A percentile compares a stretch with the other conserved stretches of the same genome.
phyloP scores from a whole-genome alignment of 2,113 vertebrate species.

The Tapirus terrestris region DNA sequence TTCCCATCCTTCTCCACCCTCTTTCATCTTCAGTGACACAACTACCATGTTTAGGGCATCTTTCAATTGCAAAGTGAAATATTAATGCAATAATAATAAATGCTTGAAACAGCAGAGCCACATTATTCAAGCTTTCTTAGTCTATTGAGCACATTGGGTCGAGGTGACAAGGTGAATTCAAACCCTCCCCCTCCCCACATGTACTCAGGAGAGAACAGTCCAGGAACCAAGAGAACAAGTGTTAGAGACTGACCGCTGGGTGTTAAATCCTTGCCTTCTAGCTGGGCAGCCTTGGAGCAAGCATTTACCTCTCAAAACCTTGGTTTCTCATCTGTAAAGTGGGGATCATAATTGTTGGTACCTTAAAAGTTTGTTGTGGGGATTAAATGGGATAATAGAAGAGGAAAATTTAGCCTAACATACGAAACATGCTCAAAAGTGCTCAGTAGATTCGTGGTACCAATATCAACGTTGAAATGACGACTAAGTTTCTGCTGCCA shows the following conservation, averaged over 20 bases:
- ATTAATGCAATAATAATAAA: background rate
- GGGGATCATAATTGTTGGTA: background rate
- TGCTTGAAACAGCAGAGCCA: background rate
- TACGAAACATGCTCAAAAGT: background rate
- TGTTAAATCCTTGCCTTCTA: background rate
- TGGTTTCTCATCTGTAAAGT: background rate
- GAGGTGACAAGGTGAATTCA: rapidly evolving
- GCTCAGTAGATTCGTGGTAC: rapidly evolving
- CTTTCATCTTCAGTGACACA: background rate
- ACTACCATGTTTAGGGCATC: background rate
- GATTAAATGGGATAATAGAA: background rate
- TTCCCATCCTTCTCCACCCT: background rate
- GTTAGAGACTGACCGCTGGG: rapidly evolving
- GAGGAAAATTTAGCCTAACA: background rate
- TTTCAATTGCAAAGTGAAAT: background rate
- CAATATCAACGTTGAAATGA: rapidly evolving
- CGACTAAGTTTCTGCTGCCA: background rate
- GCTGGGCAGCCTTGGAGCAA: background rate
- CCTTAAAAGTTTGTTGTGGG: background rate
- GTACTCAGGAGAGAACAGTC: background rate
- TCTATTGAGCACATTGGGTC: rapidly evolving
- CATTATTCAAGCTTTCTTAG: no score
- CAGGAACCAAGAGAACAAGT: background rate
- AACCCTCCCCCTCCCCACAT: rapidly evolving
- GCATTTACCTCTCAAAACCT: background rate